Base-by-base conservation (phyloP, 1,140 invertebrate species). In the Ips nitidus region DNA sequence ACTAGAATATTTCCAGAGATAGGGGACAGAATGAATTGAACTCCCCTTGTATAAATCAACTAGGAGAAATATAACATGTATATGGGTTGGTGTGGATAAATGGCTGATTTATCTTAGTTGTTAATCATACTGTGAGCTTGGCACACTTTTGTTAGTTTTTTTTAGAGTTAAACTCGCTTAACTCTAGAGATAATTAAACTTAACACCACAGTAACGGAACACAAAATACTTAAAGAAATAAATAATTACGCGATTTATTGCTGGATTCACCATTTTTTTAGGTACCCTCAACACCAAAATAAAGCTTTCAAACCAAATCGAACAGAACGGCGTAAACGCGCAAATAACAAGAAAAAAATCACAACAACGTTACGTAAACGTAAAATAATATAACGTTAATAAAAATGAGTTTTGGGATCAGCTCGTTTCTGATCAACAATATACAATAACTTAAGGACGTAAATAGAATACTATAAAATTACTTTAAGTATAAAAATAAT, bases 321-420 rank as follows among this genome's bases (percentile, higher is more conserved):
- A 22, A 22, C 22, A 22, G 22, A 22, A 22, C 22, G 22, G 22
- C 22, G 22, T 47, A 36, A 61, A 61, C 7, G 47, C 42, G 8
- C 43, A 3, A 36, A 53, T 52, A 71, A 69, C 66, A 69, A 72
- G 47, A 63, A 62, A 68, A 59, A 58, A 71, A 79, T 78, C 76
- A 79, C 77, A 79, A 79, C 77, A 79, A 75, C 70, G 58, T 70
- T 77, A 78, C 72, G 73, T 72, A 77, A 72, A 75, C 73, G 22
- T 22, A 22, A 22, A 22, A 22, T 22, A 22, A 22, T 22, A 22
- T 22, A 22, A 22, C 22, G 67, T 73, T 68, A 73, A 71, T 61
- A 71, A 66, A 66, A 69, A 74, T 74, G 66, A 74, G 70, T 74
- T 75, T 75, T 66, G 43, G 63, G 70, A 76, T 73, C 75, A 75